These are phyloP conservation scores for Notechis scutatus DNA, from an alignment of 2,113 vertebrate genomes.

Conservation along the genomic window DNA sequence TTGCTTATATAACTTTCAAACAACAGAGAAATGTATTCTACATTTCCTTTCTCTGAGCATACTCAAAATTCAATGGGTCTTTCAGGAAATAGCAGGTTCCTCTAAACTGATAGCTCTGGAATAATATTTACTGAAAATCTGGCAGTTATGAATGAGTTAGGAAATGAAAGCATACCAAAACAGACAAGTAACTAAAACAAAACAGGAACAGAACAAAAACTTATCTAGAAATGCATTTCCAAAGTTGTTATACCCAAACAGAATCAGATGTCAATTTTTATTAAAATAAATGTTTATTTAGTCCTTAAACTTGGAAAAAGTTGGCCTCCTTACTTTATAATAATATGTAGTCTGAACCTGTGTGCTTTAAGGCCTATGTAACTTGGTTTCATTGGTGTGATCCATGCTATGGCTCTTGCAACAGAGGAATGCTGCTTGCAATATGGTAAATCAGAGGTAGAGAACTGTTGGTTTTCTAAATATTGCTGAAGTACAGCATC, in stretches of 20 bases:
- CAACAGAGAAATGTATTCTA: neutral
- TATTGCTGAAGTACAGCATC: neutral
- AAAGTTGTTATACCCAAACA: neutral
- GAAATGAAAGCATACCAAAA: neutral
- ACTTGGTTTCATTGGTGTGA: neutral
- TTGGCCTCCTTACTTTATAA: neutral
- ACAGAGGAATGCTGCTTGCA: neutral
- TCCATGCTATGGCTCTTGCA: neutral
- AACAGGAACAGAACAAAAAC: neutral
- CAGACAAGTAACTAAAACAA: neutral
- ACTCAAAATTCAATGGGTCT: neutral
- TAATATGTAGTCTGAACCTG: neutral
- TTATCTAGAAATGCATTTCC: neutral
- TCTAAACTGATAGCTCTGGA: neutral
- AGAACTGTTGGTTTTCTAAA: neutral
- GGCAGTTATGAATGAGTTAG: neutral
- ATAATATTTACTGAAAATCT: neutral
- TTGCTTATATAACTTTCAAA: constrained; percentile 4
- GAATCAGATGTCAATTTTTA: neutral
- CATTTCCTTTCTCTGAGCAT: neutral
- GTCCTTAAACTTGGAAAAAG: neutral
- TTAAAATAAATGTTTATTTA: neutral
- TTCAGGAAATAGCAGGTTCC: neutral
- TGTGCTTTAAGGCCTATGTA: neutral
- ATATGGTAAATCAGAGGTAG: neutral